Evolutionary conservation across 92 coral and sea anemone genomes (phyloP).

Genomic region (Nematostella vectensis): DNA sequence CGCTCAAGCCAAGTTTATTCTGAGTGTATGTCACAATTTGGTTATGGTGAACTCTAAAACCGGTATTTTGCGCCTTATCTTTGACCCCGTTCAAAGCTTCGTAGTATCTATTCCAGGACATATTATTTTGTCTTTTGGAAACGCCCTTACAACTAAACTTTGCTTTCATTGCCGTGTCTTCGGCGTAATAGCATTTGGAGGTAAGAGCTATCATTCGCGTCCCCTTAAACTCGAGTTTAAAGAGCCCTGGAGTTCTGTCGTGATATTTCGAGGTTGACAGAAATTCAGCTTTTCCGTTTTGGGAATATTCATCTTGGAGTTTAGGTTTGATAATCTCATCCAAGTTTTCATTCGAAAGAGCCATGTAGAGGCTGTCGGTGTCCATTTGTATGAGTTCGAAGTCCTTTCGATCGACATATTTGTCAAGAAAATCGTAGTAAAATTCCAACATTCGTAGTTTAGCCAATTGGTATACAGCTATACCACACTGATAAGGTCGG

Average conservation of each 20-base stretch:
- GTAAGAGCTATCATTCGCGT: slow-evolving; percentile 14
- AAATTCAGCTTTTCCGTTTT: too few species aligned
- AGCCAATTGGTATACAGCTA: too few species aligned
- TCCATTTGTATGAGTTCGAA: too few species aligned
- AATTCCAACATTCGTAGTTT: too few species aligned
- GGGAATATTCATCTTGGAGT: too few species aligned
- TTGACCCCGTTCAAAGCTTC: slow-evolving; percentile 6
- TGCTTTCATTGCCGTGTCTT: not conserved
- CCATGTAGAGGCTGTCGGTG: too few species aligned
- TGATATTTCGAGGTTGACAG: not conserved
- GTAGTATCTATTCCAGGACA: slow-evolving; percentile 19
- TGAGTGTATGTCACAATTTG: slow-evolving; percentile 7
- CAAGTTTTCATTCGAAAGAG: too few species aligned
- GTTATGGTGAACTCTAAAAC: slow-evolving; percentile 4
- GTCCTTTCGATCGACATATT: too few species aligned
- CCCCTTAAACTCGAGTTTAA: slow-evolving; percentile 15
- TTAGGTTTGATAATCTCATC: too few species aligned
- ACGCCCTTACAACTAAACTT: slow-evolving; percentile 14
- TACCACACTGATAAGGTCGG: too few species aligned
- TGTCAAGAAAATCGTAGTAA: too few species aligned
- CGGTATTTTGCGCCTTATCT: slow-evolving; percentile 12
- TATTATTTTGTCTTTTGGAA: slow-evolving; percentile 21
- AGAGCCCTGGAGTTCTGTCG: slow-evolving; percentile 12
- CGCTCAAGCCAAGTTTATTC: too few species aligned
- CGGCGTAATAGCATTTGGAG: slow-evolving; percentile 19